Base-by-base conservation (phyloP, 2,888 invertebrate species). In the Argyresthia goedartella region DNA sequence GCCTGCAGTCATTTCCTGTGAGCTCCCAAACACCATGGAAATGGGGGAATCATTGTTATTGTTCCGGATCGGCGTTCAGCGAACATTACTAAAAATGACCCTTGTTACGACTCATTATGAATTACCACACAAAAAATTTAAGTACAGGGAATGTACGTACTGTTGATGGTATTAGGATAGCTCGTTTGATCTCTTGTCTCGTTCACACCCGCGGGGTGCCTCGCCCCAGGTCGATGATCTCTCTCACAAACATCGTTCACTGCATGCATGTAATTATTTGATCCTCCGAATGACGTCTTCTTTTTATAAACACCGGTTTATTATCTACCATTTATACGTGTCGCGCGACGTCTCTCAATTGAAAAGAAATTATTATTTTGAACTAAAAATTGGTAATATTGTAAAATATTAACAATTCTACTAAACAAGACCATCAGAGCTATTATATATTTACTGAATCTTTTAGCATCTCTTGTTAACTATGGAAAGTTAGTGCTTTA, bases 161-260 rank as follows among this genome's bases (percentile, higher is more conserved):
- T 14, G 14, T n/a, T 8, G 15, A 44, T 44, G 6, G 44, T 44
- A 15, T 15, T 15, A 44, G 44, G 44, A 15, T 7, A 15, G 11
- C 6, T 15, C 14, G 15, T 14, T 35, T 14, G 50, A 51, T 50
- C 53, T 49, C 50, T 43, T 15, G 33, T 43, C 46, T 25, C 41
- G 42, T 48, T 34, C 52, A 35, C 52, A n/a, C 43, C 16, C 16
- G 46, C 52, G 41, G 42, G 41, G 52, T 50, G 39, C 41, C 50
- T 13, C 35, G 52, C 43, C 48, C 13, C 48, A 50, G 59, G 59
- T 60, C 60, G 54, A 55, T 58, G 61, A 56, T 55, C 61, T 49
- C 43, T 13, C 36, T 11, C 35, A 13, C 49, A 49, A 16, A 49
- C 49, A 49, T 25, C 25, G 25, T 41, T 49, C 14, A 14, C 36